phyloP scores from a whole-genome alignment of 2,113 vertebrate genomes.

The Corapipo altera region DNA sequence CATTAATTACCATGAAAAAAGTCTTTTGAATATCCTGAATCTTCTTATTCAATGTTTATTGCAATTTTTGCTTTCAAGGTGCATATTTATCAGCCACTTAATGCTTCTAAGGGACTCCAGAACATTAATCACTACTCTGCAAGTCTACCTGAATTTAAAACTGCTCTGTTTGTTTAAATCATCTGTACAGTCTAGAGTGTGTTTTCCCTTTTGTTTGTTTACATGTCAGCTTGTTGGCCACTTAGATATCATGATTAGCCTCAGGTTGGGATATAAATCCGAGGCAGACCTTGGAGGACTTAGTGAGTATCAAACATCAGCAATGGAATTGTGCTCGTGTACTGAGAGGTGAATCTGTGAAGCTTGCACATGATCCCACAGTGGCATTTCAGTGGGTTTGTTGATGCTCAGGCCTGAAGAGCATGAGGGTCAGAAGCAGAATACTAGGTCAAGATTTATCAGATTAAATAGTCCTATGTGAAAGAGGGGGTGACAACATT shows the following conservation, averaged over 20 bases:
- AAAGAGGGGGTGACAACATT: neutral
- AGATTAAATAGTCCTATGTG: neutral
- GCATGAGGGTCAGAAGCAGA: neutral
- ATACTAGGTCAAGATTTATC: neutral
- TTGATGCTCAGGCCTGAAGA: neutral
- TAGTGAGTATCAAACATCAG: neutral
- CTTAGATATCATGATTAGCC: neutral
- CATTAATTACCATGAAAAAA: neutral
- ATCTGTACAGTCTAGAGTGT: neutral
- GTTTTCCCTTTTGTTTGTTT: neutral
- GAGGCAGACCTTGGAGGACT: neutral
- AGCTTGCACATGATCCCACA: neutral
- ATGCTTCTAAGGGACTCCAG: neutral
- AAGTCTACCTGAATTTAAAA: conserved; percentile 14
- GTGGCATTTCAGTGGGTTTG: neutral
- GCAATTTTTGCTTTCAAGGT: neutral
- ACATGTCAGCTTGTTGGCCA: neutral
- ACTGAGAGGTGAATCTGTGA: neutral
- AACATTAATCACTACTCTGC: neutral
- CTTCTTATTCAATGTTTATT: neutral
- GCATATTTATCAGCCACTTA: neutral
- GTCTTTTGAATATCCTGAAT: neutral
- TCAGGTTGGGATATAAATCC: neutral
- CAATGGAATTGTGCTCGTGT: neutral
- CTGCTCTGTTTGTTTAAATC: neutral